phyloP scores from a whole-genome alignment of 2,888 invertebrate species.

The Escarpia spicata region DNA sequence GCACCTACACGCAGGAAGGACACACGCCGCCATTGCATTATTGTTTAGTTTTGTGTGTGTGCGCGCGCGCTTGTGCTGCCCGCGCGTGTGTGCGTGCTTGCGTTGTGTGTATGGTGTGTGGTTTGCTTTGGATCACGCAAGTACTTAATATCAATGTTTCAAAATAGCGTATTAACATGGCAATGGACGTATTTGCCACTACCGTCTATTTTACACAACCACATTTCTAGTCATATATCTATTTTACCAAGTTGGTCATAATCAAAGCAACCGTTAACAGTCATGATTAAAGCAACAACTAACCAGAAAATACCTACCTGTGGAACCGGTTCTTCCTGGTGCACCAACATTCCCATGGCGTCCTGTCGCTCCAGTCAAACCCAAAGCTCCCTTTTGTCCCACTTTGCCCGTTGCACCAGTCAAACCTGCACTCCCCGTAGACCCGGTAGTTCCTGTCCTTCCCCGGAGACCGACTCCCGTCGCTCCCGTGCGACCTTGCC shows the following conservation, averaged over 20 bases:
- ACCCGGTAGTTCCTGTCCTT: not conserved
- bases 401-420: not conserved
- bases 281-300: not conserved
- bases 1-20: constrained; percentile 24
- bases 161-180: too few relatives aligned
- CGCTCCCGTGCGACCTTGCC: not conserved
- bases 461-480: not conserved
- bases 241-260: too few relatives aligned
- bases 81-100: not conserved
- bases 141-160: too few relatives aligned
- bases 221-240: too few relatives aligned
- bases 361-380: not conserved
- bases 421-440: not conserved
- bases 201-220: too few relatives aligned
- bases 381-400: not conserved
- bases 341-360: not conserved
- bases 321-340: not conserved
- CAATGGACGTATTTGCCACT: too few relatives aligned
- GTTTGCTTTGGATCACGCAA: too few relatives aligned
- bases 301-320: not conserved
- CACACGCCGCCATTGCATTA: constrained; percentile 17
- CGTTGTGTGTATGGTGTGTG: too few relatives aligned
- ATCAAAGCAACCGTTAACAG: too few relatives aligned
- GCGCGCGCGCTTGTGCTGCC: not conserved
- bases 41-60: not conserved